These are phyloP conservation scores for Oxygymnocypris stewartii DNA, from an alignment of 2,113 vertebrate genomes.

Conservation along the genomic window DNA sequence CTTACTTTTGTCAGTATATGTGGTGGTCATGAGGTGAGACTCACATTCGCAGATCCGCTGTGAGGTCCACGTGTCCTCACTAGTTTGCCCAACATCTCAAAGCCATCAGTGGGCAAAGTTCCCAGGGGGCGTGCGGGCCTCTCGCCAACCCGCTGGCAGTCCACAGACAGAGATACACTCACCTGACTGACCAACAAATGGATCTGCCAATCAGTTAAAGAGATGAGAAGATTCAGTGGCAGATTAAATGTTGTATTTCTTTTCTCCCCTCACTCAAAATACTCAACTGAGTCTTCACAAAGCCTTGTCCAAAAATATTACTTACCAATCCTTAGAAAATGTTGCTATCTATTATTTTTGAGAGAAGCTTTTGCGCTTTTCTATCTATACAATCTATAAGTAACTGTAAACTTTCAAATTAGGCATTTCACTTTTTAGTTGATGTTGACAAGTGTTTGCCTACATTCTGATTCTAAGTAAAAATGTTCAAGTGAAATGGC, in stretches of 20 bases:
- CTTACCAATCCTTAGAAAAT: neutral
- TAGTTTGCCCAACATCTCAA: slow-evolving; percentile 88
- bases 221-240: neutral
- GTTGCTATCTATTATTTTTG: neutral
- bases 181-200: slow-evolving; percentile 84
- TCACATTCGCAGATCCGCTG: slow-evolving; percentile 84
- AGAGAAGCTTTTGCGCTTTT: neutral
- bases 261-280: neutral
- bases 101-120: slow-evolving; percentile 78
- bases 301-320: neutral
- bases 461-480: neutral
- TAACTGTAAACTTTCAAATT: neutral
- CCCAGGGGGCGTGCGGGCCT: slow-evolving; percentile 74
- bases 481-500: neutral
- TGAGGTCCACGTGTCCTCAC: slow-evolving; percentile 81
- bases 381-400: neutral
- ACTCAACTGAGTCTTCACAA: neutral
- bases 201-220: slow-evolving; percentile 73
- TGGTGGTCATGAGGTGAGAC: slow-evolving; percentile 29
- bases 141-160: slow-evolving; percentile 85
- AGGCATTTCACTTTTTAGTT: neutral
- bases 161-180: slow-evolving; percentile 83
- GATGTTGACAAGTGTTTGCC: neutral
- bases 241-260: neutral
- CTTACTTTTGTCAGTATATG: neutral